A percentile compares a stretch with the other conserved stretches of the same genome.
phyloP scores from a whole-genome alignment of 2,797 vertebrate genomes.

The Bothrops alternatus region DNA sequence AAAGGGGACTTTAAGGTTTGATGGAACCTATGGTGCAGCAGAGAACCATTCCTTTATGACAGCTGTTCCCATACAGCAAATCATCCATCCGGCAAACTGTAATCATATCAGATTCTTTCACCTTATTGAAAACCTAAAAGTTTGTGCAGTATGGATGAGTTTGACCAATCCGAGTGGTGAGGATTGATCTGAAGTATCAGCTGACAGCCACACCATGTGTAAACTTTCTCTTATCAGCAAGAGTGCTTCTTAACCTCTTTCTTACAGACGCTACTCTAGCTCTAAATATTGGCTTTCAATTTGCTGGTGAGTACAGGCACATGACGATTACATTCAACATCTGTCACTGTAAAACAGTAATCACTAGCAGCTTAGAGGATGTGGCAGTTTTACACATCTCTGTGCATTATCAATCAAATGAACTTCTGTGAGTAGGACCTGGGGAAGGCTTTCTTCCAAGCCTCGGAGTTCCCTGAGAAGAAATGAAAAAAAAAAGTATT shows the following conservation, averaged over 20 bases:
- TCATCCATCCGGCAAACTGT: not conserved
- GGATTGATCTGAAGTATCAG: not conserved
- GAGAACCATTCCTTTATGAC: not conserved
- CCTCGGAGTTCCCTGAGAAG: constrained; percentile 86
- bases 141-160: not conserved
- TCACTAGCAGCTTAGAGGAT: constrained; percentile 80
- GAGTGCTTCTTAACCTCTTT: constrained; percentile 41
- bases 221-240: constrained; percentile 10
- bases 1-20: not conserved
- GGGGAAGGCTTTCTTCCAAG: constrained; percentile 90
- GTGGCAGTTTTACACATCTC: constrained; percentile 46
- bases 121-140: not conserved
- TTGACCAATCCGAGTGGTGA: not conserved
- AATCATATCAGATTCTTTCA: not conserved
- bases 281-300: constrained; percentile 59
- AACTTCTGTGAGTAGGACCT: constrained; percentile 83
- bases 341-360: constrained; percentile 77
- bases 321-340: constrained; percentile 78
- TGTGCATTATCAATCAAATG: constrained; percentile 78
- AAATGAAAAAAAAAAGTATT: constrained; percentile 40
- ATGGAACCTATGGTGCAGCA: not conserved
- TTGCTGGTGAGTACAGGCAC: constrained; percentile 80
- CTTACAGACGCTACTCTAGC: constrained; percentile 53
- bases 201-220: not conserved
- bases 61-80: not conserved